Evolutionary conservation across 2,113 vertebrate species (phyloP).

Genomic region (Nothoprocta pentlandii): DNA sequence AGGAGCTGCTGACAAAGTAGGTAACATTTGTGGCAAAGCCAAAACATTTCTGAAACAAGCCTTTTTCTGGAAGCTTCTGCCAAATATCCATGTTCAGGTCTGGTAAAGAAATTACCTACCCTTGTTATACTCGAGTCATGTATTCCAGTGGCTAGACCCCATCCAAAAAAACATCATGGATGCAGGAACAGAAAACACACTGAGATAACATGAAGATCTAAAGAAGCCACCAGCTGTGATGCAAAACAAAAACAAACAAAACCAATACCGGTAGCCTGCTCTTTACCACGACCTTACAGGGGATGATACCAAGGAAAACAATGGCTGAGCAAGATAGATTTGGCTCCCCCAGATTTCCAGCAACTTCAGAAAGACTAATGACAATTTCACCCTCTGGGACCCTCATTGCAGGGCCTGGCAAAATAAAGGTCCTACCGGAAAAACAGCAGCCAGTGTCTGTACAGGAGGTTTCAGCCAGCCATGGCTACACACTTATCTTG

Average conservation of each 20-base stretch:
- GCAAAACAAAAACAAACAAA: too few relatives aligned
- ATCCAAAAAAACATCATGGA: not conserved
- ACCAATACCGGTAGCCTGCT: not conserved
- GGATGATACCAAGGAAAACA: not conserved
- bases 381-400: not conserved
- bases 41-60: not conserved
- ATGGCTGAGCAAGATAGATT: not conserved
- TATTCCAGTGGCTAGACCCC: not conserved
- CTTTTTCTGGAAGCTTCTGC: not conserved
- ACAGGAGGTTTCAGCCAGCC: not conserved
- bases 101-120: not conserved
- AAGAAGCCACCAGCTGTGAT: not conserved
- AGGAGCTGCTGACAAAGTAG: not conserved
- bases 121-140: not conserved
- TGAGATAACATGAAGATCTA: not conserved
- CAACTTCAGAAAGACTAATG: not conserved
- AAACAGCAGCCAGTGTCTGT: not conserved
- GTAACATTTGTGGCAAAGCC: not conserved
- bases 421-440: not conserved
- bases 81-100: not conserved
- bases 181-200: not conserved
- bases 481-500: not conserved
- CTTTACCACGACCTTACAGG: not conserved
- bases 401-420: not conserved
- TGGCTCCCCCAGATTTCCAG: not conserved